These are phyloP conservation scores for Apteryx owenii DNA, from an alignment of 2,113 vertebrate genomes.

Conservation along the genomic window DNA sequence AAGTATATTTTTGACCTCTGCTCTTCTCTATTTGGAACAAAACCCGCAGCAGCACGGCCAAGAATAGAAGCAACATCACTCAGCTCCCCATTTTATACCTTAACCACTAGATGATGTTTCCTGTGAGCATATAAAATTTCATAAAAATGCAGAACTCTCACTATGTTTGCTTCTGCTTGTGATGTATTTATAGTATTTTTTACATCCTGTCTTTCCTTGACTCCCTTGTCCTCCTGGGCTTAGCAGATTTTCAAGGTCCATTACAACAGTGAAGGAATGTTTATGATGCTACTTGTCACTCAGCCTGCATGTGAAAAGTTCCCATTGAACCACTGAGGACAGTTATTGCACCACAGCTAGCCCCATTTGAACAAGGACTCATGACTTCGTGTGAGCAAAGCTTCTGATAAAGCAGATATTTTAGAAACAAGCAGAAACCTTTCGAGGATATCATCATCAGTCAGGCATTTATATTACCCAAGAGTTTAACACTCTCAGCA, in stretches of 20 bases:
- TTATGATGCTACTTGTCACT: not conserved
- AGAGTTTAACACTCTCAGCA: not conserved
- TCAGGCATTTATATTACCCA: not conserved
- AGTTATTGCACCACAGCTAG: not conserved
- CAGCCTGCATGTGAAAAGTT: not conserved
- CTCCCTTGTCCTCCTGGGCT: not conserved
- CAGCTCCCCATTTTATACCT: conserved; percentile 10
- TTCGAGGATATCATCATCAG: not conserved
- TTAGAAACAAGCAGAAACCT: not conserved
- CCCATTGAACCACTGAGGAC: not conserved
- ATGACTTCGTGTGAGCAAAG: not conserved
- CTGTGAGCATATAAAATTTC: conserved; percentile 24
- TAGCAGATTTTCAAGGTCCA: not conserved
- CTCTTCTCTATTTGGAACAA: conserved; percentile 29
- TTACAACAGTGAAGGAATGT: not conserved
- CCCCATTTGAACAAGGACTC: not conserved
- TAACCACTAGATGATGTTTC: not conserved
- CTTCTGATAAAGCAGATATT: not conserved
- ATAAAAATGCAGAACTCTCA: conserved; percentile 31
- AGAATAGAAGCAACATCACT: not conserved
- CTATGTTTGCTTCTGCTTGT: not conserved
- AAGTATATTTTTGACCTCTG: conserved; percentile 48
- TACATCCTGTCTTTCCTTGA: not conserved
- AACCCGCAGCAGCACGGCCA: not conserved
- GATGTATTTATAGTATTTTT: conserved; percentile 23